Conservation (phyloP, 2,113 vertebrate species). For the Neolamprologus tretocephalus region DNA sequence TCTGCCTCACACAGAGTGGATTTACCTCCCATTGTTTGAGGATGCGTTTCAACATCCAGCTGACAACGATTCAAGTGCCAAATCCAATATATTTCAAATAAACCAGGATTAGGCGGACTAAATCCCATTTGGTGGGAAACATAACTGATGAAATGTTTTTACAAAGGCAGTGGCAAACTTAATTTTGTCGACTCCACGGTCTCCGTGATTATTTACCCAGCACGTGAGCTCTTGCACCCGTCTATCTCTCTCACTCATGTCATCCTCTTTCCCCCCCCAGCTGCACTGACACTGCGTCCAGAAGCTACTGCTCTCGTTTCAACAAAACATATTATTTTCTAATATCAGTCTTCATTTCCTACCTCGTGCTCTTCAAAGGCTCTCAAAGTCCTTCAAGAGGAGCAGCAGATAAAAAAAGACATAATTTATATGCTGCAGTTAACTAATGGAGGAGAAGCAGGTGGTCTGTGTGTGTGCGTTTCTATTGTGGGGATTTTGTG, state of each 20-base stretch:
- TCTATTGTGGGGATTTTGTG: slow-evolving; percentile 23
- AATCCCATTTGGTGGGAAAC: slow-evolving; percentile 36
- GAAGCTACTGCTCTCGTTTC: slow-evolving; percentile 17
- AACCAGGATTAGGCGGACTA: slow-evolving; percentile 43
- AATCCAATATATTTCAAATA: slow-evolving; percentile 61
- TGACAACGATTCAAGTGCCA: slow-evolving; percentile 45
- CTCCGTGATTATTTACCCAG: slow-evolving; percentile 18
- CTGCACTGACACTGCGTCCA: background rate
- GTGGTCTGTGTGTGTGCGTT: slow-evolving; percentile 7
- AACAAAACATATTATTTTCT: slow-evolving; percentile 10
- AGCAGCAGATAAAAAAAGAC: slow-evolving; percentile 12
- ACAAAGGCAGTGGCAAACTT: slow-evolving; percentile 21
- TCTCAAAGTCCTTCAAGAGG: slow-evolving; percentile 29
- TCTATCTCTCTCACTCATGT: background rate
- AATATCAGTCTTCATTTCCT: slow-evolving; percentile 22
- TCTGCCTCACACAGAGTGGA: slow-evolving; percentile 1
- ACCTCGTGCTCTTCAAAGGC: slow-evolving; percentile 47
- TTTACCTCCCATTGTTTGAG: slow-evolving; percentile 42
- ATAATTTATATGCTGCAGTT: slow-evolving; percentile 39
- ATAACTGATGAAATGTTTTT: slow-evolving; percentile 13
- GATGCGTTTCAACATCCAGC: slow-evolving; percentile 38
- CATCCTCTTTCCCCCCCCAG: background rate
- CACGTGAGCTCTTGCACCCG: background rate
- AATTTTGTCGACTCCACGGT: slow-evolving; percentile 6
- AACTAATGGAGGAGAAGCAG: slow-evolving; percentile 36